Conservation (phyloP, 1,140 invertebrate species). For the Sinonovacula constricta region DNA sequence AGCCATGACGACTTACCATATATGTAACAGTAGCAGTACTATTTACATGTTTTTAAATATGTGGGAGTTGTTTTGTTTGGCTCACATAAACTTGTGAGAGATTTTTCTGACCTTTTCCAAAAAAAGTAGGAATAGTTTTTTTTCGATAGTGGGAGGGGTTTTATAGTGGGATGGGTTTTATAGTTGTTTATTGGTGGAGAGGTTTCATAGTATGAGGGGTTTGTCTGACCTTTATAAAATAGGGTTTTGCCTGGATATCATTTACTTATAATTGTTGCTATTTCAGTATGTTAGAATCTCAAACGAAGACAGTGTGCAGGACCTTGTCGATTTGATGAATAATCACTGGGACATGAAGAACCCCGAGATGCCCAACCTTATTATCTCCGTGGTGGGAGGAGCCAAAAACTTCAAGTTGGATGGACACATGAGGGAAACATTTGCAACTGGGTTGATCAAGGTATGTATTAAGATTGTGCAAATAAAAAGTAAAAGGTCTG, state of each 20-base stretch:
- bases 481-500: no score
- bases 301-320: constrained; percentile 94
- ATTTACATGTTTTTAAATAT: no score
- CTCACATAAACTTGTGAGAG: no score
- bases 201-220: background rate
- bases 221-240: background rate
- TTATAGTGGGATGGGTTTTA: background rate
- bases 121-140: no score
- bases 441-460: constrained; percentile 76
- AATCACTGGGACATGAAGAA: constrained; percentile 85
- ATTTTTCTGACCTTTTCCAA: no score
- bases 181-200: background rate
- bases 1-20: no score
- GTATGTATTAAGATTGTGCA: constrained; percentile 48
- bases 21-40: no score
- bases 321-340: constrained; percentile 92
- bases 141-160: background rate
- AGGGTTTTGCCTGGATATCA: no score
- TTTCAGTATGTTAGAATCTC: constrained; percentile 92
- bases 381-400: constrained; percentile 79
- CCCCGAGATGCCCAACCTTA: constrained; percentile 75
- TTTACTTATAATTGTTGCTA: constrained; percentile 45
- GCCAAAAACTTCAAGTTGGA: constrained; percentile 78
- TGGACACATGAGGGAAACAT: constrained; percentile 75
- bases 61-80: no score